Conservation (phyloP, 2,888 invertebrate genomes). For the Steinernema scapterisci region DNA sequence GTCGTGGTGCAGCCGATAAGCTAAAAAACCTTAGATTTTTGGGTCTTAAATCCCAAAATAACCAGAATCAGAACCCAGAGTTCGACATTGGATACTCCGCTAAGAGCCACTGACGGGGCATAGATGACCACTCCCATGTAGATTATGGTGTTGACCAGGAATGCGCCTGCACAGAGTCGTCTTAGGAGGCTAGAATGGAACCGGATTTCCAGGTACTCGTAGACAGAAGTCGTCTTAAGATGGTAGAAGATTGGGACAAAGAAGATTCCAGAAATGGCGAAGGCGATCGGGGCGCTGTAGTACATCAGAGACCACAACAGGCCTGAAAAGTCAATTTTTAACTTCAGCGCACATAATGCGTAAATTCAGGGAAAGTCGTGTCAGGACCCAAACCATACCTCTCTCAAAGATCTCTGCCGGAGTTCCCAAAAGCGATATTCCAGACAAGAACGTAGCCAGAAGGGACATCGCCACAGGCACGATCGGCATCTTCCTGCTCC, state of each 20-base stretch:
- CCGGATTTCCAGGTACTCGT: conserved; percentile 59
- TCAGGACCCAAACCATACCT: too few species aligned
- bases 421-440: conserved; percentile 58
- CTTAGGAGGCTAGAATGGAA: conserved; percentile 55
- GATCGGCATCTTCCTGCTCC: conserved; percentile 55
- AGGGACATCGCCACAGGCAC: conserved; percentile 57
- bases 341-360: too few species aligned
- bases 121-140: conserved; percentile 61
- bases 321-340: conserved; percentile 43
- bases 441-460: conserved; percentile 59
- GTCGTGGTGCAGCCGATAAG: conserved; percentile 56
- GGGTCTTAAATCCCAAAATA: neutral
- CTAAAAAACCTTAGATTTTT: too few species aligned
- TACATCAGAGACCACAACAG: conserved; percentile 58
- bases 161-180: conserved; percentile 49
- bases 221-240: conserved; percentile 56
- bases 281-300: conserved; percentile 53
- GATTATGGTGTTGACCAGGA: conserved; percentile 52
- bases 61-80: conserved; percentile 53
- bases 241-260: conserved; percentile 63
- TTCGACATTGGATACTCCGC: conserved; percentile 52
- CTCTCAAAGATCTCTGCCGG: conserved; percentile 60
- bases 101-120: conserved; percentile 58
- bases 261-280: conserved; percentile 51
- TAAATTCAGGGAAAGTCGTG: too few species aligned